Evolutionary conservation across 2,888 invertebrate genomes (phyloP).

Genomic region (Erebia palarica): DNA sequence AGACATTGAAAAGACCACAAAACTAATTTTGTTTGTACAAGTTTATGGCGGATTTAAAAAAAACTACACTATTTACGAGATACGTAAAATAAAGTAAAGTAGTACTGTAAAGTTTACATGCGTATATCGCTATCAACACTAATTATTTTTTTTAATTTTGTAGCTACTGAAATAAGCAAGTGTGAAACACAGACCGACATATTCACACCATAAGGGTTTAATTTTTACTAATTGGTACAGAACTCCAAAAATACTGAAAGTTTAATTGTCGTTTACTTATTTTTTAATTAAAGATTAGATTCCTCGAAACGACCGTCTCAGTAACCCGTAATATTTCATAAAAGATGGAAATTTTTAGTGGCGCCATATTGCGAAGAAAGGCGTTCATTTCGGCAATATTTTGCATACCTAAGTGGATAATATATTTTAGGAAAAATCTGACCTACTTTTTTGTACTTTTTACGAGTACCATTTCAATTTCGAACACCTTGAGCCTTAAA

Average conservation of each 20-base stretch:
- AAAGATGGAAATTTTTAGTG: conserved; percentile 78
- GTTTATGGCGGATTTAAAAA: too few species aligned
- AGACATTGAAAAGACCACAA: too few species aligned
- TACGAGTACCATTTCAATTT: conserved; percentile 36
- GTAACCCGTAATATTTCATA: conserved; percentile 77
- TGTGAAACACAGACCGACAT: too few species aligned
- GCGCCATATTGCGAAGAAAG: conserved; percentile 79
- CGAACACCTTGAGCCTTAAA: conserved; percentile 45
- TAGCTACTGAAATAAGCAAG: too few species aligned
- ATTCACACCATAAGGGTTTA: too few species aligned
- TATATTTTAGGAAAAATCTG: conserved; percentile 69
- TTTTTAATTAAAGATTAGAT: conserved; percentile 69
- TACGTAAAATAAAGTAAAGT: too few species aligned
- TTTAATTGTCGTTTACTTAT: conserved; percentile 25
- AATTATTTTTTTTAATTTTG: too few species aligned
- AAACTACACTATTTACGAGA: too few species aligned
- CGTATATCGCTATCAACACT: too few species aligned
- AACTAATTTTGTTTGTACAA: too few species aligned
- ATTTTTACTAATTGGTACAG: too few species aligned
- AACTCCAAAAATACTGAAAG: neutral
- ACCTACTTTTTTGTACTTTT: conserved; percentile 49
- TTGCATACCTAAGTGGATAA: conserved; percentile 73
- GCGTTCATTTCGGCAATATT: conserved; percentile 73
- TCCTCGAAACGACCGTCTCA: conserved; percentile 64
- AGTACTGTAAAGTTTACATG: too few species aligned